Evolutionary conservation across 2,888 invertebrate species (phyloP), one percentile per base, ranked within the genome.

Genomic region (Tinea semifulvella): DNA sequence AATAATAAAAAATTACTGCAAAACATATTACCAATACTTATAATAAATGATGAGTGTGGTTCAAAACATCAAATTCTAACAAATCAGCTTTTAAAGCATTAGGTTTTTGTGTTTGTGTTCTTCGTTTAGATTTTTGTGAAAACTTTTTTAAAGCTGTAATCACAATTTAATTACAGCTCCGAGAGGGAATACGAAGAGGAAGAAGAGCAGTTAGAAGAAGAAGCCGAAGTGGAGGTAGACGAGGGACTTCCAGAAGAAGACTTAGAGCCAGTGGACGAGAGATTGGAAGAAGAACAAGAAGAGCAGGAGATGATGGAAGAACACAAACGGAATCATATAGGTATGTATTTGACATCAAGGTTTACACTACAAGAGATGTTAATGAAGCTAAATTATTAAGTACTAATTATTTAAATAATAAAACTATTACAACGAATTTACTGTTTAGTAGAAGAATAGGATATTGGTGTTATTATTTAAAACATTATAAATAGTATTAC

Each of bases 101-200:
- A n/a, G n/a, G n/a, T n/a, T n/a, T n/a, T n/a, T n/a, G n/a, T n/a
- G n/a, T n/a, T n/a, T n/a, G n/a, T n/a, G n/a, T n/a, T n/a, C n/a
- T n/a, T n/a, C n/a, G n/a, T n/a, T n/a, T n/a, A n/a, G n/a, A n/a
- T n/a, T n/a, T n/a, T n/a, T n/a, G n/a, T n/a, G n/a, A n/a, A n/a
- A n/a, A n/a, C n/a, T n/a, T n/a, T n/a, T n/a, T n/a, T n/a, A n/a
- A n/a, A n/a, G n/a, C n/a, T n/a, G n/a, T n/a, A n/a, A n/a, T n/a
- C n/a, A n/a, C n/a, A n/a, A 28, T 7, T 28, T n/a, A n/a, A 28
- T 39, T 48, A 42, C 55, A 89, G 88, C 58, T 89, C 88, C 20
- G 86, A 85, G 52, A 87, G 89, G 61, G 91, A 81, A 49, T 82
- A 81, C 40, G 81, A 89, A 50, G 92, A 88, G 55, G 86, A 85